Base-by-base conservation (phyloP, 2,113 vertebrate genomes). In the Chrysochloris asiatica region DNA sequence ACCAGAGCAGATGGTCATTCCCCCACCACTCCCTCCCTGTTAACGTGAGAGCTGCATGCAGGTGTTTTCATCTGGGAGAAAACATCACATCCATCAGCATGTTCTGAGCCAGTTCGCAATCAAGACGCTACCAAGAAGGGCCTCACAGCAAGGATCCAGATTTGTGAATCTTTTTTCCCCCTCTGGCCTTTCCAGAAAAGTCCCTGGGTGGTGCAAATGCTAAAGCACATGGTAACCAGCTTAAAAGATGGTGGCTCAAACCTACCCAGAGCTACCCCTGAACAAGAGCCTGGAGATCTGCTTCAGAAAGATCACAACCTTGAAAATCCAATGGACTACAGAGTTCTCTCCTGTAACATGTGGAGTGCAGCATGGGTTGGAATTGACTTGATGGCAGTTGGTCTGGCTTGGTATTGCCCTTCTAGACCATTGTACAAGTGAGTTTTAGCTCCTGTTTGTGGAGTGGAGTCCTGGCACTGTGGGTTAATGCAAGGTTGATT, bases 41-140 rank as follows among this genome's bases (percentile, higher is more conserved):
- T 38, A 8, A 12, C 45, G 8, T 17, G 33, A 76, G 63, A 2
- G 4, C 38, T 73, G 14, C 56, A 30, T 73, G 14, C 56, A 30
- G 33, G 52, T 24, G 14, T 88, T 26, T 65, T 50, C 43, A 1
- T 43, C 33, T 48, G 13, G 73, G 8, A 22, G 36, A 47, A 75
- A n/a, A 52, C 26, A 0, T 8, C 41, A 12, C 61, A 67, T 11
- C 3, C 4, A 2, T 12, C 56, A 48, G 79, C 41, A 65, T 1
- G 3, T 73, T 36, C 16, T 59, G 0, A 0, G 71, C 41, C 67
- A 33, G 48, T 21, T 8, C 72, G 75, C 10, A 30, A 2, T 30
- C 48, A 43, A 33, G 71, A 16, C 4, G 13, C 4, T 3, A 2
- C 13, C 4, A 21, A 6, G 24, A 4, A 0, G 10, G 43, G 65